Evolutionary conservation across 2,888 invertebrate species (phyloP).

Genomic region (Nasonovia ribisnigri): DNA sequence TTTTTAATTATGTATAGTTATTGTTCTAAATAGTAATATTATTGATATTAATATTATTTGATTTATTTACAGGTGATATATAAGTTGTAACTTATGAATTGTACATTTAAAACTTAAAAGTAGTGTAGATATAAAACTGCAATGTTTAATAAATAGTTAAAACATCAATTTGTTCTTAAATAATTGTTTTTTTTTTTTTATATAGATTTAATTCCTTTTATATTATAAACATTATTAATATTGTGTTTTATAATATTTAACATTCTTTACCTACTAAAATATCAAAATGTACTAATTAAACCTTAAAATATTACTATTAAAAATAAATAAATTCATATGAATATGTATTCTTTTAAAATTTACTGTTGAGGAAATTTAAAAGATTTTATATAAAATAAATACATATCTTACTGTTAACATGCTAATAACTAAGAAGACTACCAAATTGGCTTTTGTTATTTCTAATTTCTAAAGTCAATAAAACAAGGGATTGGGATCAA

Average conservation of each 20-base stretch:
- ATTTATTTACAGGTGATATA: constrained; percentile 1
- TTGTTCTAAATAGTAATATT: not conserved
- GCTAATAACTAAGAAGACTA: not conserved
- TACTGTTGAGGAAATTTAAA: too few species aligned
- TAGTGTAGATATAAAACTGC: not conserved
- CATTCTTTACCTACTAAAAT: not conserved
- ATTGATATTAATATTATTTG: not conserved
- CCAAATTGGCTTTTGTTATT: too few species aligned
- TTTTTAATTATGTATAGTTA: not conserved
- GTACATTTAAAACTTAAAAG: not conserved
- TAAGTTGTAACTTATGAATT: not conserved
- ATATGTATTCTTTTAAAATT: not conserved
- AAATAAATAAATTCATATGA: not conserved
- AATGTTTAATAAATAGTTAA: not conserved
- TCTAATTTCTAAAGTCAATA: too few species aligned
- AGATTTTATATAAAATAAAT: not conserved
- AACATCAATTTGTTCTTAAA: not conserved
- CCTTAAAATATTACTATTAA: not conserved
- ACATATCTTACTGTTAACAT: not conserved
- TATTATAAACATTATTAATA: not conserved
- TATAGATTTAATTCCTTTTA: not conserved
- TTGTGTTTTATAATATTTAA: not conserved
- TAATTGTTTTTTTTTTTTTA: not conserved
- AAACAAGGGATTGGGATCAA: too few species aligned
- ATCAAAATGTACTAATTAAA: not conserved